Evolutionary conservation across 2,797 vertebrate genomes (phyloP).

Genomic region (Tapirus indicus): DNA sequence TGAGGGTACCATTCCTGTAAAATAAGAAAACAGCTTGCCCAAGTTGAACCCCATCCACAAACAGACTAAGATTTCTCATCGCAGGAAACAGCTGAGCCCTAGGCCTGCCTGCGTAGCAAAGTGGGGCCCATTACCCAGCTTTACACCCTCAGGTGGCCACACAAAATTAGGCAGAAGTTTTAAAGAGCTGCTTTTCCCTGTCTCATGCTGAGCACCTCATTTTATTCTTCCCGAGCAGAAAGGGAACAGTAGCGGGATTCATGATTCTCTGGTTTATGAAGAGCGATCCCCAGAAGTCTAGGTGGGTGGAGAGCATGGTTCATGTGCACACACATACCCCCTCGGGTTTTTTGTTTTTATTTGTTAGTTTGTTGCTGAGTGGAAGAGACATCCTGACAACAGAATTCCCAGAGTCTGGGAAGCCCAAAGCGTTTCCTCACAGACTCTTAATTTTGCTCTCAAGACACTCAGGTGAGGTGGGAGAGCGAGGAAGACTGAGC

Average conservation of each 20-base stretch:
- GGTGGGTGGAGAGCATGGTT: accelerated
- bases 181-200: not conserved
- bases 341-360: not conserved
- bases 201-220: not conserved
- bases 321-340: accelerated
- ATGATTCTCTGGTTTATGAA: not conserved
- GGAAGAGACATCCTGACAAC: not conserved
- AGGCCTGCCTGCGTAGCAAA: not conserved
- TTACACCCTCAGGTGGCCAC: not conserved
- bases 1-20: not conserved
- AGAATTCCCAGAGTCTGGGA: not conserved
- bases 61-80: not conserved
- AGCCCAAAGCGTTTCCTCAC: not conserved
- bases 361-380: not conserved
- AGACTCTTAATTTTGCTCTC: not conserved
- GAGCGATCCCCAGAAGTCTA: not conserved
- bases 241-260: not conserved
- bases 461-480: not conserved
- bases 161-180: not conserved
- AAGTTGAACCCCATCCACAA: not conserved
- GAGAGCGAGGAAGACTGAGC: not conserved
- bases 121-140: not conserved
- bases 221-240: not conserved
- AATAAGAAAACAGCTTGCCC: not conserved
- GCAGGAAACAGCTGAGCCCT: not conserved